phyloP scores from a whole-genome alignment of 2,888 invertebrate species.

The Cotesia congregata region DNA sequence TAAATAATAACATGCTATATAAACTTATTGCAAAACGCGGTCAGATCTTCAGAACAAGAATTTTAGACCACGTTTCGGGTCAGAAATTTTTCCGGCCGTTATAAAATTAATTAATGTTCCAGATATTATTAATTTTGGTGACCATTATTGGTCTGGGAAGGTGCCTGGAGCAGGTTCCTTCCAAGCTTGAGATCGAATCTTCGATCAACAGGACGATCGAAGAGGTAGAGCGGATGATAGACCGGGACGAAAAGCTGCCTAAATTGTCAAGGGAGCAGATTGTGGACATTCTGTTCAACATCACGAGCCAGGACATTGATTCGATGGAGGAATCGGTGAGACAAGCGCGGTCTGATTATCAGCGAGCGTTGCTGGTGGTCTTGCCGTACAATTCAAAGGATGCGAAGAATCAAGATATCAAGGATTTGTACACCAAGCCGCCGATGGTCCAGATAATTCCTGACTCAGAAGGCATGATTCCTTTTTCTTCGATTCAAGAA shows the following conservation, averaged over 20 bases:
- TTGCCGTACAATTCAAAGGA: conserved; percentile 77
- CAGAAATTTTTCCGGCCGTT: not conserved
- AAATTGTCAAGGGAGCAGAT: conserved; percentile 78
- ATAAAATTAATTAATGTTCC: conserved; percentile 33
- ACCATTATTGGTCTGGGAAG: conserved; percentile 56
- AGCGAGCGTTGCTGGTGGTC: conserved; percentile 77
- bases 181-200: conserved; percentile 60
- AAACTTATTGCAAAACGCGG: conserved; percentile 7
- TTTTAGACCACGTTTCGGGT: not conserved
- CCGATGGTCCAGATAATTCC: conserved; percentile 76
- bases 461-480: conserved; percentile 49
- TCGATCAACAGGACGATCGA: conserved; percentile 73
- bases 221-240: conserved; percentile 78
- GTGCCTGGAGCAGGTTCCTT: conserved; percentile 57
- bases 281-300: conserved; percentile 77
- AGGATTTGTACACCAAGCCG: conserved; percentile 78
- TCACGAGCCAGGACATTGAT: conserved; percentile 63
- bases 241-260: conserved; percentile 76
- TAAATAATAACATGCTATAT: not conserved
- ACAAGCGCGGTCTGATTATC: conserved; percentile 67
- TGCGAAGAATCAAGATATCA: conserved; percentile 73
- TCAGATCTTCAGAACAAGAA: not conserved
- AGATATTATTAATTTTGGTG: conserved; percentile 59
- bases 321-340: conserved; percentile 60
- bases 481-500: conserved; percentile 44